Evolutionary conservation across 2,888 invertebrate genomes (phyloP).

Genomic region (Psylliodes chrysocephalus): DNA sequence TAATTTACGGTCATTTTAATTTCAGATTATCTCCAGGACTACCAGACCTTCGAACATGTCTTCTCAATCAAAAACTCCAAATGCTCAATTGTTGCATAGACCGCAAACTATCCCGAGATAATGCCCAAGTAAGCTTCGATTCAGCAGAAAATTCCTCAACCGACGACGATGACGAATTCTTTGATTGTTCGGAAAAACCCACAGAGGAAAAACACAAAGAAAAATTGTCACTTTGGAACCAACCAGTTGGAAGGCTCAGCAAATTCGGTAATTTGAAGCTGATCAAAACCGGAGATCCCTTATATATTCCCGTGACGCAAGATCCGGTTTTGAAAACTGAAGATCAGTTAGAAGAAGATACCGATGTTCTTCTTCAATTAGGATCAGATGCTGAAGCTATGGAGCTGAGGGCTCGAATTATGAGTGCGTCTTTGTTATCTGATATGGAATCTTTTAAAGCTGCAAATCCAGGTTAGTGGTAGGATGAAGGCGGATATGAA

Average conservation of each 20-base stretch:
- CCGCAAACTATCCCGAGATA: slow-evolving; percentile 68
- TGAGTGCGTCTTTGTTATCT: slow-evolving; percentile 93
- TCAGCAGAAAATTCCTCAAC: slow-evolving; percentile 62
- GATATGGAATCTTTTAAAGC: slow-evolving; percentile 99
- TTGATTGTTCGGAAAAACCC: slow-evolving; percentile 72
- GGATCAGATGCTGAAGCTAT: slow-evolving; percentile 87
- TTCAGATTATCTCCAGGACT: slow-evolving; percentile 80
- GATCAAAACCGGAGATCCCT: slow-evolving; percentile 74
- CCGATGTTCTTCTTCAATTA: slow-evolving; percentile 85
- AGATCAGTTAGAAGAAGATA: slow-evolving; percentile 94
- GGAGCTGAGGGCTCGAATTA: slow-evolving; percentile 89
- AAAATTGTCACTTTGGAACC: slow-evolving; percentile 68
- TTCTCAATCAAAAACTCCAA: slow-evolving; percentile 93
- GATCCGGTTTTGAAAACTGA: slow-evolving; percentile 98
- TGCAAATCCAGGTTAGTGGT: slow-evolving; percentile 91
- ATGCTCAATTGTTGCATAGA: slow-evolving; percentile 83
- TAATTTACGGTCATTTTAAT: too few species aligned
- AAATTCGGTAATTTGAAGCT: slow-evolving; percentile 76
- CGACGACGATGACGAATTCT: slow-evolving; percentile 85
- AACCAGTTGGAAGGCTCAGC: slow-evolving; percentile 69
- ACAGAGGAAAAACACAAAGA: slow-evolving; percentile 59
- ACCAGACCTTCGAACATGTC: slow-evolving; percentile 89
- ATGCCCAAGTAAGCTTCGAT: slow-evolving; percentile 57
- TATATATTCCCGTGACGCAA: slow-evolving; percentile 87
- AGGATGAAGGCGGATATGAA: too few species aligned